Evolutionary conservation across 2,797 vertebrate species (phyloP).

Genomic region (Huso huso): DNA sequence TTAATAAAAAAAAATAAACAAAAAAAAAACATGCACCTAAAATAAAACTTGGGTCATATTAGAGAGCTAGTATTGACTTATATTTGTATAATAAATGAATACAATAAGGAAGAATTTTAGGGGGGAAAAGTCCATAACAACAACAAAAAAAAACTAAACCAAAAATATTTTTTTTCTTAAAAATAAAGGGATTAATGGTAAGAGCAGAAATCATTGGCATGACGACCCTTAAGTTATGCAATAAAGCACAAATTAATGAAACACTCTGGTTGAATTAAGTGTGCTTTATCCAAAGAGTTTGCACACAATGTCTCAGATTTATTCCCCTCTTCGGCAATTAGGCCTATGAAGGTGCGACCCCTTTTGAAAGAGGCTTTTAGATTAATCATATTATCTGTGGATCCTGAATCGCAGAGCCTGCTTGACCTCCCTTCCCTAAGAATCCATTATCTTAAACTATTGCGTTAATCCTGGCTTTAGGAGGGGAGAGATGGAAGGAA

Average conservation of each 20-base stretch:
- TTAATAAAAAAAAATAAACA: not conserved
- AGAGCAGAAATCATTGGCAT: slow-evolving; percentile 51
- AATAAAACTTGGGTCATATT: too few relatives aligned
- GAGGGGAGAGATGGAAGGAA: slow-evolving; percentile 86
- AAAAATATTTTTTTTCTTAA: slow-evolving; percentile 28
- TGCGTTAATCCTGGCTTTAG: slow-evolving; percentile 99
- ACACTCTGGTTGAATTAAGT: slow-evolving; percentile 40
- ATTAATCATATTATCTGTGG: slow-evolving; percentile 99
- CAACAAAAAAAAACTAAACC: too few relatives aligned
- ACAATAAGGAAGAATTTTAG: too few relatives aligned
- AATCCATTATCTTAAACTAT: slow-evolving; percentile 99
- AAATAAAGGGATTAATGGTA: slow-evolving; percentile 47
- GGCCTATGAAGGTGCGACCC: slow-evolving; percentile 81
- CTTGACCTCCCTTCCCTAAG: slow-evolving; percentile 96
- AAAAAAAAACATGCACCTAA: too few relatives aligned
- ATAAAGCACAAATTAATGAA: slow-evolving; percentile 33
- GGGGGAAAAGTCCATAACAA: too few relatives aligned
- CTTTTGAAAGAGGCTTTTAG: slow-evolving; percentile 97
- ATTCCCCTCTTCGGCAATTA: slow-evolving; percentile 83
- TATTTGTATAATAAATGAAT: too few relatives aligned
- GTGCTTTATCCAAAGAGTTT: slow-evolving; percentile 36
- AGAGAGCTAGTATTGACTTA: too few relatives aligned
- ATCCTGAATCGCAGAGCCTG: slow-evolving; percentile 94
- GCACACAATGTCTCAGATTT: slow-evolving; percentile 62
- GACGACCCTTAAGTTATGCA: slow-evolving; percentile 28